phyloP scores from a whole-genome alignment of 2,113 vertebrate species.

The Eublepharis macularius region DNA sequence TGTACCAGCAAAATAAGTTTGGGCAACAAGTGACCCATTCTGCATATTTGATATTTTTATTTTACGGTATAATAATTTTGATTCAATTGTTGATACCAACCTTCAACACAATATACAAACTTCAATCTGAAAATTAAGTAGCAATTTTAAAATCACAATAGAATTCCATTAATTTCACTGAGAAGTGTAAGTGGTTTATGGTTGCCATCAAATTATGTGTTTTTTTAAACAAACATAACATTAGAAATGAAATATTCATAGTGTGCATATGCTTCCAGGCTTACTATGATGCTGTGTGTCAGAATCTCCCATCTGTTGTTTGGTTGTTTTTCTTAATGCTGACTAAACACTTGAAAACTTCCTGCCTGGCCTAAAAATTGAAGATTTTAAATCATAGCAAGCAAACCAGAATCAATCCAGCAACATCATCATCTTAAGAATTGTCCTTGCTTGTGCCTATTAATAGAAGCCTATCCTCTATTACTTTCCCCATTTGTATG shows the following conservation, averaged over 20 bases:
- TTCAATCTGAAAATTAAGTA: neutral
- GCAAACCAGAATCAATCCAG: conserved; percentile 25
- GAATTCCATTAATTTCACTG: neutral
- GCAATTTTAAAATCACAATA: neutral
- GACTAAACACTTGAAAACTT: conserved; percentile 4
- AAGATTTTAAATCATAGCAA: conserved; percentile 1
- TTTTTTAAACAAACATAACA: neutral
- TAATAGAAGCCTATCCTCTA: neutral
- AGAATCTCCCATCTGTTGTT: conserved; percentile 8
- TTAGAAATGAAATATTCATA: neutral
- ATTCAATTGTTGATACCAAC: conserved; percentile 1
- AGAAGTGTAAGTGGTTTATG: neutral
- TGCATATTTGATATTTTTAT: neutral
- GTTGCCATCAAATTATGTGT: neutral
- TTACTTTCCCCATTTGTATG: neutral
- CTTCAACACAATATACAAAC: neutral
- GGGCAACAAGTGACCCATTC: conserved; percentile 21
- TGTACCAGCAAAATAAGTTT: neutral
- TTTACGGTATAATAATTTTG: conserved; percentile 3
- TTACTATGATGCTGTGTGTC: neutral
- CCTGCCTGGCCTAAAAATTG: neutral
- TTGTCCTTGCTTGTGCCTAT: neutral
- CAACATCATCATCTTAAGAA: neutral
- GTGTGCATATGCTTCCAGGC: neutral
- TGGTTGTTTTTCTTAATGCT: neutral